Percentiles rank a stretch among this genome's conserved stretches.
Conservation (phyloP, 2,113 vertebrate species). For the Callaeas wilsoni region DNA sequence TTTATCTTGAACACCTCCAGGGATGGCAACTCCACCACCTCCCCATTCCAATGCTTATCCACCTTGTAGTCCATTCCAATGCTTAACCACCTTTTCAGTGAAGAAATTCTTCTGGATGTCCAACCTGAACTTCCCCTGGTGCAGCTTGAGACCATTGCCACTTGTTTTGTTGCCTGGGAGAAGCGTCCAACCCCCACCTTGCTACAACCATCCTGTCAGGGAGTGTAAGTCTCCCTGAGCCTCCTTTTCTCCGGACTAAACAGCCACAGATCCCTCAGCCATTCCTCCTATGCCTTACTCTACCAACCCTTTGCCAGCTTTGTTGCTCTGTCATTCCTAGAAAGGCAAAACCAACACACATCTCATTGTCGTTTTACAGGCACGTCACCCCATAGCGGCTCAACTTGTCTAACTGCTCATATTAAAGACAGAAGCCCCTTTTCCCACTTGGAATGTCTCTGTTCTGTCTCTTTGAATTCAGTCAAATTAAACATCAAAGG, state of each 20-base stretch:
- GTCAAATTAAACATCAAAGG: neutral
- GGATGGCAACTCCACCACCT: neutral
- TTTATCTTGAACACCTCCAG: neutral
- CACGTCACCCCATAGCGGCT: neutral
- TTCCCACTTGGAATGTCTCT: neutral
- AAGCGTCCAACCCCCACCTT: neutral
- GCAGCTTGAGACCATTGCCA: neutral
- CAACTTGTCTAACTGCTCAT: neutral
- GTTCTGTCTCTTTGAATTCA: neutral
- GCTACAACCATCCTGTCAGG: neutral
- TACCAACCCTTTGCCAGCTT: neutral
- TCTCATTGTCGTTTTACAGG: neutral
- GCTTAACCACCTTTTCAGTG: neutral
- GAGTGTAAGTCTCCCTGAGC: neutral
- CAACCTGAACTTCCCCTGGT: neutral
- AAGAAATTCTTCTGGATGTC: neutral
- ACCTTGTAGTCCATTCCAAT: too few relatives aligned
- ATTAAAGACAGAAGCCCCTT: neutral
- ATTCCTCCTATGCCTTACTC: neutral
- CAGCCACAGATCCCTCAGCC: neutral
- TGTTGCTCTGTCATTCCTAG: neutral
- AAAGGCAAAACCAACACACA: neutral
- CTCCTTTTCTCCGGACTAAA: neutral
- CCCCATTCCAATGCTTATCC: neutral
- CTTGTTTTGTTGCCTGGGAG: neutral